Evolutionary conservation across 37 sponge, comb jelly and placozoan species (phyloP), one percentile per base, ranked within the genome.

Genomic region (Chondrosia reniformis): DNA sequence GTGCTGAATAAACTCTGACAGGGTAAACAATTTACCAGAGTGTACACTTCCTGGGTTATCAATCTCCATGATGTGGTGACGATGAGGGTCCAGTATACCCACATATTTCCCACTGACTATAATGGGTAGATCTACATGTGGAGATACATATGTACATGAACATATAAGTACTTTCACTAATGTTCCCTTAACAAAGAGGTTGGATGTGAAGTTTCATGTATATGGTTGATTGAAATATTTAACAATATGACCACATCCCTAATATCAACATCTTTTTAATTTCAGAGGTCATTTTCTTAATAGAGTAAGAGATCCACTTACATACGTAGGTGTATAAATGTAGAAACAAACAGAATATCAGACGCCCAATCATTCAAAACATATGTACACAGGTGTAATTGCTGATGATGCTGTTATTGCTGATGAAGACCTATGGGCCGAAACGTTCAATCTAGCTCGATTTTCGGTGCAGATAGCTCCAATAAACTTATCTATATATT

Each of bases 21-120:
- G 37, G 75, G 39, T 22, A 45, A 63, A 24, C 10, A 67, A 25
- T 0, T 59, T 36, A 27, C 59, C 40, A 7, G 45, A 30, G 17
- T 69, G 44, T 17, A 69, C 44, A 40, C 21, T 40, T 1, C 72
- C 72, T 17, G 24, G 44, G 9, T 69, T 25, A 22, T 40, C 22
- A 22, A 62, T 59, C 0, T 75, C 63, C 12, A 9, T 8, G 4
- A 85, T 46, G 13, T 42, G 45, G 37, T 76, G 74, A 33, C 46
- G 22, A 17, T 88, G 89, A 37, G 93, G 93, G 36, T 92, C 93
- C 41, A 91, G 45, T 42, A 84, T 78, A 2, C 65, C 92, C 54
- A 86, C 38, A 36, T 67, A 74, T 36, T 79, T 76, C 49, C 84
- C 79, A 76, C 92, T 91, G n/a, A 91, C 54, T 8, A 91, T 80